These are phyloP conservation scores for Arctocebus calabarensis DNA, from an alignment of 2,797 vertebrate species.

Conservation along the genomic window DNA sequence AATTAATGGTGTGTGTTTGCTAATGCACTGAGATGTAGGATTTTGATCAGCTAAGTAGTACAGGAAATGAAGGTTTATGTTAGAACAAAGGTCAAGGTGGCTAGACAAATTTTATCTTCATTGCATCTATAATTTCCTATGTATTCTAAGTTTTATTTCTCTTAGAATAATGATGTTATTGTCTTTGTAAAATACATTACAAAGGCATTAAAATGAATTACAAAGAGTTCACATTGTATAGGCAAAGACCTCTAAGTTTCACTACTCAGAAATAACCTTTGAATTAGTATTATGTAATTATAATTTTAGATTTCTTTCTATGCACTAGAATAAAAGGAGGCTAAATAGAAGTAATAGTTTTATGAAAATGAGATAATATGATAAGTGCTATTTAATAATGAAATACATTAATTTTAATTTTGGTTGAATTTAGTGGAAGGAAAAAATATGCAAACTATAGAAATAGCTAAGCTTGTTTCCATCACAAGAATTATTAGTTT, in stretches of 20 bases:
- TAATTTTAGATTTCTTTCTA: constrained; percentile 58
- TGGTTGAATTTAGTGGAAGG: constrained; percentile 21
- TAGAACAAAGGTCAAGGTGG: constrained; percentile 35
- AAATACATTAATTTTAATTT: constrained; percentile 58
- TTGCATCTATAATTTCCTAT: not conserved
- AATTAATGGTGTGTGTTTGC: constrained; percentile 10
- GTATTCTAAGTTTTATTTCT: constrained; percentile 29
- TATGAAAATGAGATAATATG: constrained; percentile 27
- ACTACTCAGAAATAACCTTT: constrained; percentile 28
- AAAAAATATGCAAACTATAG: not conserved
- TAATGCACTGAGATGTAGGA: not conserved
- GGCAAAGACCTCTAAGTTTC: constrained; percentile 12
- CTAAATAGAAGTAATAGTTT: constrained; percentile 39
- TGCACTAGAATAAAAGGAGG: not conserved
- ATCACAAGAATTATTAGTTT: not conserved
- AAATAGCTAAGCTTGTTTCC: not conserved
- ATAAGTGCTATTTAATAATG: not conserved
- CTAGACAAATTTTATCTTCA: constrained; percentile 55
- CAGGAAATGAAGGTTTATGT: constrained; percentile 12
- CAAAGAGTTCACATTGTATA: not conserved
- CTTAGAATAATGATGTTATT: constrained; percentile 11
- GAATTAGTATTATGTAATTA: constrained; percentile 53
- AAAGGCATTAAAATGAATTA: constrained; percentile 5
- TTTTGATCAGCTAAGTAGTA: constrained; percentile 49
- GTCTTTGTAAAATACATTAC: constrained; percentile 34